Conservation (phyloP, 23 tunicate genomes). For the Trididemnum clinides region DNA sequence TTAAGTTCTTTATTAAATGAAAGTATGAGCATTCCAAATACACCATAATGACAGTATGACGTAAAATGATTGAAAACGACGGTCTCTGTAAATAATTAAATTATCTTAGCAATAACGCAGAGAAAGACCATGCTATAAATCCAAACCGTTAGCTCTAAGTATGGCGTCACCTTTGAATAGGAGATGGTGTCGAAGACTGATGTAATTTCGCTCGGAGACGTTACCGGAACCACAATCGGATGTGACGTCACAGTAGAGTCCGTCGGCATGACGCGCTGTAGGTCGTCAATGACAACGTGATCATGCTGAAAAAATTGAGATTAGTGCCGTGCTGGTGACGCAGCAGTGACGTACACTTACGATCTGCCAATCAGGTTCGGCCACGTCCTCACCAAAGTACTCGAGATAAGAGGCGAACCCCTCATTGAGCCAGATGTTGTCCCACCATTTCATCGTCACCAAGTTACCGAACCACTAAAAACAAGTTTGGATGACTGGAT, state of each 20-base stretch:
- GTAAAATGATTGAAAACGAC: no score
- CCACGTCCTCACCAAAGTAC: conserved; percentile 51
- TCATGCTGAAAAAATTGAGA: conserved; percentile 45
- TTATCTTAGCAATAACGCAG: no score
- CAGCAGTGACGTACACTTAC: conserved; percentile 6
- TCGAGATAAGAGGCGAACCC: conserved; percentile 96
- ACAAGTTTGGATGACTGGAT: background rate
- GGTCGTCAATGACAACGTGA: conserved; percentile 66
- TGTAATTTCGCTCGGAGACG: conserved; percentile 72
- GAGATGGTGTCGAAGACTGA: conserved; percentile 80
- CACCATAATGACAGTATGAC: no score
- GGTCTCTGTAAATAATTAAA: no score
- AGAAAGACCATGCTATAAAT: no score
- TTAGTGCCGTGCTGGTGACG: no score
- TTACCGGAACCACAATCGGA: conserved; percentile 64
- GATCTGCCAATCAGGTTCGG: conserved; percentile 80
- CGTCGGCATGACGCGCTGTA: conserved; percentile 59
- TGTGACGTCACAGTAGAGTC: conserved; percentile 74
- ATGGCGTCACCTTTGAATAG: conserved; percentile 67
- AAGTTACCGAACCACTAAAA: conserved; percentile 96
- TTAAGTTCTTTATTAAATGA: no score
- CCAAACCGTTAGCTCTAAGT: no score
- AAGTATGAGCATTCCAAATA: no score
- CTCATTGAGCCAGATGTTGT: conserved; percentile 98
- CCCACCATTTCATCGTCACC: conserved; percentile 99